Conservation (phyloP, 2,113 vertebrate species). For the Cephalopholis sonnerati region DNA sequence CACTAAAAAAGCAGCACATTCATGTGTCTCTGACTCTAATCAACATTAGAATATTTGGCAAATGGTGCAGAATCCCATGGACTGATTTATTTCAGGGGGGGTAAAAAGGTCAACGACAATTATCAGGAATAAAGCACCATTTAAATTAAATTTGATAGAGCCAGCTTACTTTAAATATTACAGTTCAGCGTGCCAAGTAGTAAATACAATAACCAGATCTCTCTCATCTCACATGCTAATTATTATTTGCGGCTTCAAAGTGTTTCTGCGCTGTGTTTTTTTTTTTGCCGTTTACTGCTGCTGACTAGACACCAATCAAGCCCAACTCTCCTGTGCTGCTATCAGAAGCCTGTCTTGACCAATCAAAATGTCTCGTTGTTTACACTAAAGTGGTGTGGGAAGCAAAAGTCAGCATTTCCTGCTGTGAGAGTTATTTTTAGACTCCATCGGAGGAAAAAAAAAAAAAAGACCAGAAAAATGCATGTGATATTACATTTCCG, state of each 20-base stretch:
- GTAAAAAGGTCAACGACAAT: conserved; percentile 29
- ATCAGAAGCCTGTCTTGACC: conserved; percentile 71
- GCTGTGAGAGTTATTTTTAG: conserved; percentile 78
- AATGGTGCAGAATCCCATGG: background rate
- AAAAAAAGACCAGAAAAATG: conserved; percentile 40
- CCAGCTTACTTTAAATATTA: conserved; percentile 23
- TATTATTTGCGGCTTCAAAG: conserved; percentile 73
- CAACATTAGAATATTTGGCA: conserved; percentile 26
- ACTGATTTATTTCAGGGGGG: conserved; percentile 1
- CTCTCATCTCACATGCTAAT: conserved; percentile 66
- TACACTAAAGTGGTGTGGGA: conserved; percentile 62
- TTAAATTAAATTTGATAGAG: conserved; percentile 44
- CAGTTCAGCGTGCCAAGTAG: conserved; percentile 49
- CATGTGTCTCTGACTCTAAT: background rate
- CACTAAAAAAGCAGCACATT: background rate
- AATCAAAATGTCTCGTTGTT: conserved; percentile 74
- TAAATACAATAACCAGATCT: conserved; percentile 59
- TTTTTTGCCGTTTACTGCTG: conserved; percentile 66
- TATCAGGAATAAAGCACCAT: conserved; percentile 36
- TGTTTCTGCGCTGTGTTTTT: conserved; percentile 48
- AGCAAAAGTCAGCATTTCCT: conserved; percentile 77
- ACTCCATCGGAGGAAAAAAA: conserved; percentile 5
- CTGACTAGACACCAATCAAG: conserved; percentile 72
- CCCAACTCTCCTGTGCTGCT: conserved; percentile 56
- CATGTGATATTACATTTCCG: conserved; percentile 78